Conservation (phyloP, 2,113 vertebrate genomes). For the Poecile atricapillus region DNA sequence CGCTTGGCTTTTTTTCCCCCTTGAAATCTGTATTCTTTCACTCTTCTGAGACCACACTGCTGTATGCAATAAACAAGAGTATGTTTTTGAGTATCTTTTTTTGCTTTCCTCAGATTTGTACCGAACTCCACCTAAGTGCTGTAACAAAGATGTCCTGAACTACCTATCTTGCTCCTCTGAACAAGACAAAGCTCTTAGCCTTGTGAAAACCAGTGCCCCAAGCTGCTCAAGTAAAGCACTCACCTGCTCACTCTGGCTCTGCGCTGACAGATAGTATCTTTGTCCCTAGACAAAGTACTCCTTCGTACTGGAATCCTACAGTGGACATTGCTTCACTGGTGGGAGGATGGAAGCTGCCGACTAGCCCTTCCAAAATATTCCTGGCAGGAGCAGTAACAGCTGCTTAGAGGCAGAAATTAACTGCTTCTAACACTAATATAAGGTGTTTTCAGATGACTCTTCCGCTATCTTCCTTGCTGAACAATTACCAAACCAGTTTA, state of each 20-base stretch:
- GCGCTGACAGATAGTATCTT: not conserved
- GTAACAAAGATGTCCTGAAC: not conserved
- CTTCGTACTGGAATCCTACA: not conserved
- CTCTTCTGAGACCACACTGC: not conserved
- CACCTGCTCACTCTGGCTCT: not conserved
- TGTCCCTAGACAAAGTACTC: not conserved
- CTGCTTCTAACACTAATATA: not conserved
- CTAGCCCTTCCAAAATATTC: not conserved
- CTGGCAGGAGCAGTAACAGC: not conserved
- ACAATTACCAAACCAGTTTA: not conserved
- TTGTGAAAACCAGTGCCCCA: not conserved
- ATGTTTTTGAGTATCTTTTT: not conserved
- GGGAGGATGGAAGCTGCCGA: not conserved
- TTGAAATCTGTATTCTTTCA: not conserved
- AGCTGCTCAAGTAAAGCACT: not conserved
- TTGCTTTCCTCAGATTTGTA: not conserved
- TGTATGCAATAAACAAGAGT: not conserved
- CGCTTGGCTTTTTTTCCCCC: not conserved
- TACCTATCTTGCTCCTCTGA: not conserved
- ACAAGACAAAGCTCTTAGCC: not conserved
- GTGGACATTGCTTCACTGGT: not conserved
- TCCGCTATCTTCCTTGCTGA: not conserved
- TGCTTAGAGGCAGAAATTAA: not conserved
- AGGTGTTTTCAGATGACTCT: not conserved
- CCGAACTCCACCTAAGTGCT: not conserved